Percentiles rank a stretch among this genome's conserved stretches.
phyloP scores from a whole-genome alignment of 2,888 invertebrate genomes.

The Phaedon cochleariae region DNA sequence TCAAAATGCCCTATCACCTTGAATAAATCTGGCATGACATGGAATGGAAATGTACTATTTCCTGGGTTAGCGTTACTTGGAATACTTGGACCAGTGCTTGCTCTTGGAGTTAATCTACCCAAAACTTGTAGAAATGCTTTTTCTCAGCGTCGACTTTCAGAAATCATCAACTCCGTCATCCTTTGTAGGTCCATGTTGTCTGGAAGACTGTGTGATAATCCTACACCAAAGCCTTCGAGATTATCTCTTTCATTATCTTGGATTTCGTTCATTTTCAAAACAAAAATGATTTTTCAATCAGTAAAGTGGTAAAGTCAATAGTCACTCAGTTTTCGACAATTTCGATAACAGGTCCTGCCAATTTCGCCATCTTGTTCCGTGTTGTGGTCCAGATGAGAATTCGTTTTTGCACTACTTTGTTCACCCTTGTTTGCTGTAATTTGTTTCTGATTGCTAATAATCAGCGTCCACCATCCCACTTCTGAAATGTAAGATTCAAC shows the following conservation, averaged over 20 bases:
- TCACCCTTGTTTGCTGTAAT: too few species aligned
- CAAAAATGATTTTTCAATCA: too few species aligned
- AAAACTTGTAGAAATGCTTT: not conserved
- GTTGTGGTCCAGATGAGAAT: too few species aligned
- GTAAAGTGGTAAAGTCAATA: too few species aligned
- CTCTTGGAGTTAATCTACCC: not conserved
- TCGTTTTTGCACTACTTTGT: too few species aligned
- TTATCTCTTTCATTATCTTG: not conserved
- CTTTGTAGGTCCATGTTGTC: not conserved
- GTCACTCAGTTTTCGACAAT: too few species aligned
- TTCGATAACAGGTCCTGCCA: too few species aligned
- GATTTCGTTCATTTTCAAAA: too few species aligned
- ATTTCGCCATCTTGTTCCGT: too few species aligned
- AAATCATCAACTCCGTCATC: not conserved
- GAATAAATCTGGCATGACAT: not conserved
- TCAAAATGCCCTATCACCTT: not conserved
- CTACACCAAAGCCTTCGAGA: not conserved
- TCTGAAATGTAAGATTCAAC: not conserved
- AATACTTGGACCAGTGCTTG: not conserved
- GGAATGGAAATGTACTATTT: too few species aligned
- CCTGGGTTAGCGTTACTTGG: too few species aligned
- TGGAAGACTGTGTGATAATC: not conserved
- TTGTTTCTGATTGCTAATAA: not conserved
- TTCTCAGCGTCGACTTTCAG: not conserved
- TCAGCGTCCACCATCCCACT: not conserved